A percentile compares a stretch with the other conserved stretches of the same genome.
phyloP scores from a whole-genome alignment of 1,140 invertebrate genomes.

The Atopsyche davidsoni region DNA sequence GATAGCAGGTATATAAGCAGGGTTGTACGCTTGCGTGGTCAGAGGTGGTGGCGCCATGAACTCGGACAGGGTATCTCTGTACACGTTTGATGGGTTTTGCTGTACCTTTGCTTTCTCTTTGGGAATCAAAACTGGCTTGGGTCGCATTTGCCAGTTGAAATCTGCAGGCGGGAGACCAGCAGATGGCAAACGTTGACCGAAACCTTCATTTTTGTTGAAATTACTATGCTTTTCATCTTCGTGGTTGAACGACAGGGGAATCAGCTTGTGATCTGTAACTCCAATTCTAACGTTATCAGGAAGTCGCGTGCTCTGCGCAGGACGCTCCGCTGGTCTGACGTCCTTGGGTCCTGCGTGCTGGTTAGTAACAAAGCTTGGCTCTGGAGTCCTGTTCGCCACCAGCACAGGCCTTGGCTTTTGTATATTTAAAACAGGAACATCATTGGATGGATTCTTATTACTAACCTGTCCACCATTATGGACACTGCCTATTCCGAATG shows the following conservation, averaged over 20 bases:
- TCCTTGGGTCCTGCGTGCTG: background rate
- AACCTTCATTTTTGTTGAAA: conserved; percentile 30
- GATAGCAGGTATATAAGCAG: conserved; percentile 38
- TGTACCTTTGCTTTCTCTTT: conserved; percentile 28
- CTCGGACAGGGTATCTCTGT: conserved; percentile 11
- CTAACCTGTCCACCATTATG: background rate
- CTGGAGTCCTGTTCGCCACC: conserved; percentile 3
- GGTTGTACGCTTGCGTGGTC: conserved; percentile 35
- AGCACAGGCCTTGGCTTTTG: conserved; percentile 8
- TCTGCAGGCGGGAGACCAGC: conserved; percentile 34
- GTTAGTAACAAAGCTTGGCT: conserved; percentile 6
- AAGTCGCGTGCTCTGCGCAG: background rate
- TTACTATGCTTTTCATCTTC: conserved; percentile 32
- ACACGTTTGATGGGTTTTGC: conserved; percentile 2
- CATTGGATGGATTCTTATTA: background rate
- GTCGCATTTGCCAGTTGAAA: conserved; percentile 33
- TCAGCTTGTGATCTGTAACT: conserved; percentile 41
- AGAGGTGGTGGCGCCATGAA: conserved; percentile 27
- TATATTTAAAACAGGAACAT: background rate
- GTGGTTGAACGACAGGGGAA: conserved; percentile 41
- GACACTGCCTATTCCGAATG: background rate
- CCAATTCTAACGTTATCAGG: too few relatives aligned
- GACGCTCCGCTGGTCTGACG: background rate
- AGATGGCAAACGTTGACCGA: conserved; percentile 41
- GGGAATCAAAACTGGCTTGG: conserved; percentile 37